Evolutionary conservation across 1,140 invertebrate species (phyloP).

Genomic region (Trachymyrmex cornetzi): DNA sequence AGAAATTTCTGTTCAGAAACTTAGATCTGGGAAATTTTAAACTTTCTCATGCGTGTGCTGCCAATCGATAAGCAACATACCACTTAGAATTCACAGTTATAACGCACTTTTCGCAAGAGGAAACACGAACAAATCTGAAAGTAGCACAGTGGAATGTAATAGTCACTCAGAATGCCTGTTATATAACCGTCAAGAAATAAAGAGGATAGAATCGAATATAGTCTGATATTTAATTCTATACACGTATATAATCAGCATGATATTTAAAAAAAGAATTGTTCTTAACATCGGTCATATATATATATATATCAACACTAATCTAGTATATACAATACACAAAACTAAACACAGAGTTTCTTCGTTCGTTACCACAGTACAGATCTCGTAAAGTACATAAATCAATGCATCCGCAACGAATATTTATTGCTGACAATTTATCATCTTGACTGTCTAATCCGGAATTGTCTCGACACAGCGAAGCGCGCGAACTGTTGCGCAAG

Average conservation of each 20-base stretch:
- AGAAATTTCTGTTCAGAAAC: slow-evolving; percentile 8
- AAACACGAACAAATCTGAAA: slow-evolving; percentile 71
- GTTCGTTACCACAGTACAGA: background rate
- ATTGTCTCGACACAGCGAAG: slow-evolving; percentile 36
- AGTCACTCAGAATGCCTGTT: slow-evolving; percentile 69
- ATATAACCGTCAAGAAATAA: slow-evolving; percentile 64
- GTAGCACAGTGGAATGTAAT: slow-evolving; percentile 71
- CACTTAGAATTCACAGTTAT: slow-evolving; percentile 52
- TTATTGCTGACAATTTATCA: slow-evolving; percentile 46
- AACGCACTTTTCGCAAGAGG: slow-evolving; percentile 66
- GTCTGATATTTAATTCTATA: background rate
- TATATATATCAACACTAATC: background rate
- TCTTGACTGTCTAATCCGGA: slow-evolving; percentile 44
- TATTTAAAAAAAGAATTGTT: background rate
- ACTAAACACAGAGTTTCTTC: background rate
- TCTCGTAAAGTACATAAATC: slow-evolving; percentile 28
- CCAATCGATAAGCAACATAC: slow-evolving; percentile 66
- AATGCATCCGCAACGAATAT: slow-evolving; percentile 27
- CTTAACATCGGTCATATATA: background rate
- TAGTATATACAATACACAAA: background rate
- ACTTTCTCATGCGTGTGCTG: background rate
- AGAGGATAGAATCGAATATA: slow-evolving; percentile 64
- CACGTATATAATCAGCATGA: no score
- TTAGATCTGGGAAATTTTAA: slow-evolving; percentile 16
- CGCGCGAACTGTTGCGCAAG: slow-evolving; percentile 24